Evolutionary conservation across 2,888 invertebrate genomes (phyloP).

Genomic region (Ecliptopera silaceata): DNA sequence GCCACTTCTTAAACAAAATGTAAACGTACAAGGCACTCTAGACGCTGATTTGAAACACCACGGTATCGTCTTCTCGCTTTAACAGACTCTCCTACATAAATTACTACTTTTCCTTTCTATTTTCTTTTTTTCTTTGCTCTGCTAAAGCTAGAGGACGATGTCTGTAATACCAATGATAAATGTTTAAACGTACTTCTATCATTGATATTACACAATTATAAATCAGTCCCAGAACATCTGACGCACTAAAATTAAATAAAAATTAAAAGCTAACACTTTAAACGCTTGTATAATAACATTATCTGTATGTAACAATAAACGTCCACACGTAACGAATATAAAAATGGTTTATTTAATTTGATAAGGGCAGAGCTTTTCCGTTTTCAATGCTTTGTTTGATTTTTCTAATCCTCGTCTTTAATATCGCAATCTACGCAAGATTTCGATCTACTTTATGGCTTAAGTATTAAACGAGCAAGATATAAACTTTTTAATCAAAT

Average conservation of each 20-base stretch:
- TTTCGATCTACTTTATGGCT: constrained; percentile 20
- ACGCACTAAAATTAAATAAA: constrained; percentile 62
- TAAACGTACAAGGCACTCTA: constrained; percentile 77
- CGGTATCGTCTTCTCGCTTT: constrained; percentile 71
- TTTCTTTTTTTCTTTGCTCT: constrained; percentile 38
- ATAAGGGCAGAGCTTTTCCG: constrained; percentile 31
- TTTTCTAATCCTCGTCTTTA: constrained; percentile 23
- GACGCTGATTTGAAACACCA: constrained; percentile 82
- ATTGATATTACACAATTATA: constrained; percentile 52
- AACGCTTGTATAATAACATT: constrained; percentile 7
- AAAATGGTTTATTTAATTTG: constrained; percentile 16
- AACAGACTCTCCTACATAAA: constrained; percentile 47
- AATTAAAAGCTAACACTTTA: constrained; percentile 37
- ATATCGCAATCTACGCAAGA: constrained; percentile 19
- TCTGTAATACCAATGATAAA: constrained; percentile 63
- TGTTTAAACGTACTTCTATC: constrained; percentile 40
- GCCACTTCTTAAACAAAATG: constrained; percentile 63
- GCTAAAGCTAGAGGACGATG: constrained; percentile 71
- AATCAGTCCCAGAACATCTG: constrained; percentile 74
- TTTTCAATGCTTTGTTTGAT: constrained; percentile 25
- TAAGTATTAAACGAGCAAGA: constrained; percentile 25
- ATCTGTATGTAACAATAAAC: constrained; percentile 12
- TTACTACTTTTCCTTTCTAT: background rate
- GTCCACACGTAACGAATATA: background rate
- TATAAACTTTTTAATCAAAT: constrained; percentile 46